Conservation (phyloP, 2,888 invertebrate species). For the Drosophila anomelani region DNA sequence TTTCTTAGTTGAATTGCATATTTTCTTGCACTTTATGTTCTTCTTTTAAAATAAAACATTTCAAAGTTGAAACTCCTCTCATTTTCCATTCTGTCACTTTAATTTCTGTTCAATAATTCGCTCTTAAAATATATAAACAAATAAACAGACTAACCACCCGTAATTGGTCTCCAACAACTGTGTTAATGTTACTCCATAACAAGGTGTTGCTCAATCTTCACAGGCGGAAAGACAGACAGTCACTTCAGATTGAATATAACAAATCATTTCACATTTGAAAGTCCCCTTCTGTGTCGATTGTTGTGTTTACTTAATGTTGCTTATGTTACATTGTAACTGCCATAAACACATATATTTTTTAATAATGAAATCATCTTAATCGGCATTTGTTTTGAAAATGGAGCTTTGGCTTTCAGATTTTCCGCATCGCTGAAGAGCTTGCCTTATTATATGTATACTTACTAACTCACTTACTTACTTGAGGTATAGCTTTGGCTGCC, state of each 20-base stretch:
- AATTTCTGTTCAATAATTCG: not conserved
- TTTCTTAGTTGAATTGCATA: not conserved
- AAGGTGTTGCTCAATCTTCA: constrained; percentile 26
- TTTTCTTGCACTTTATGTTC: not conserved
- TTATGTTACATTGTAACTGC: constrained; percentile 15
- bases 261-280: constrained; percentile 36
- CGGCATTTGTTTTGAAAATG: constrained; percentile 29
- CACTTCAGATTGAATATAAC: constrained; percentile 34
- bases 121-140: constrained; percentile 9
- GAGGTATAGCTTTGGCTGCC: constrained; percentile 27
- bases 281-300: constrained; percentile 15
- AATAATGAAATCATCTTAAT: constrained; percentile 27
- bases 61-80: not conserved
- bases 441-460: constrained; percentile 44
- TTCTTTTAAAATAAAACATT: not conserved
- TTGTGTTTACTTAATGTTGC: constrained; percentile 14
- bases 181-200: constrained; percentile 30
- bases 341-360: not conserved
- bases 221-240: constrained; percentile 13
- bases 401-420: constrained; percentile 66
- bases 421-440: constrained; percentile 66
- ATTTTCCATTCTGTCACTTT: not conserved
- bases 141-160: constrained; percentile 10
- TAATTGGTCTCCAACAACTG: constrained; percentile 29
- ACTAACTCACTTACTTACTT: constrained; percentile 23